Conservation (phyloP, 2,113 vertebrate species). For the Rana temporaria region DNA sequence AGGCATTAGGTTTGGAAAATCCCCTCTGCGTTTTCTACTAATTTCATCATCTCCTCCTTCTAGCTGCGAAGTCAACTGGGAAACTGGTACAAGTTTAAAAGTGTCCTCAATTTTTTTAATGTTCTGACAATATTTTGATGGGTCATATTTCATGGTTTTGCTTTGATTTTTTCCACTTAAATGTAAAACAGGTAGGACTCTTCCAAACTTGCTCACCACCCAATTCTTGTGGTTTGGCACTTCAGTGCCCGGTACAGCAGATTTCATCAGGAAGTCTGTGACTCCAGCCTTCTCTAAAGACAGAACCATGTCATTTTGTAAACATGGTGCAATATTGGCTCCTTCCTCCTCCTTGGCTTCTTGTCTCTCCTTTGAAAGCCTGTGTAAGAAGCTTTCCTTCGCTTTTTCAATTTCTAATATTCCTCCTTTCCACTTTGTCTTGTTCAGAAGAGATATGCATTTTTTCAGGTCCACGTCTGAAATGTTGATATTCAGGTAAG, state of each 20-base stretch:
- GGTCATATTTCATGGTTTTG: slow-evolving; percentile 88
- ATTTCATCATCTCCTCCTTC: slow-evolving; percentile 75
- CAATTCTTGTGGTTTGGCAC: slow-evolving; percentile 91
- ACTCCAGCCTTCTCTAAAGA: slow-evolving; percentile 78
- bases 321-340: slow-evolving; percentile 46
- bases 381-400: slow-evolving; percentile 93
- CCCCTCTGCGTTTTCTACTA: slow-evolving; percentile 81
- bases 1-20: slow-evolving; percentile 69
- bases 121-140: slow-evolving; percentile 95
- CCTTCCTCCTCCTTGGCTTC: slow-evolving; percentile 67
- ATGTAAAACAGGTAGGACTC: slow-evolving; percentile 90
- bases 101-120: slow-evolving; percentile 81
- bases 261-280: slow-evolving; percentile 86
- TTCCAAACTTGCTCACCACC: slow-evolving; percentile 96
- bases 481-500: too few relatives aligned
- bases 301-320: slow-evolving; percentile 65
- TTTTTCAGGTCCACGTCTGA: too few relatives aligned
- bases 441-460: slow-evolving; percentile 90
- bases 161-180: slow-evolving; percentile 76
- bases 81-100: slow-evolving; percentile 69
- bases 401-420: slow-evolving; percentile 90
- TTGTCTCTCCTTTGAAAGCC: slow-evolving; percentile 84
- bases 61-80: slow-evolving; percentile 85
- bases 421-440: slow-evolving; percentile 94
- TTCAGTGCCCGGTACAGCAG: slow-evolving; percentile 93